Base-by-base conservation (phyloP, 2,888 invertebrate genomes). In the Kryphioiulus occultus region DNA sequence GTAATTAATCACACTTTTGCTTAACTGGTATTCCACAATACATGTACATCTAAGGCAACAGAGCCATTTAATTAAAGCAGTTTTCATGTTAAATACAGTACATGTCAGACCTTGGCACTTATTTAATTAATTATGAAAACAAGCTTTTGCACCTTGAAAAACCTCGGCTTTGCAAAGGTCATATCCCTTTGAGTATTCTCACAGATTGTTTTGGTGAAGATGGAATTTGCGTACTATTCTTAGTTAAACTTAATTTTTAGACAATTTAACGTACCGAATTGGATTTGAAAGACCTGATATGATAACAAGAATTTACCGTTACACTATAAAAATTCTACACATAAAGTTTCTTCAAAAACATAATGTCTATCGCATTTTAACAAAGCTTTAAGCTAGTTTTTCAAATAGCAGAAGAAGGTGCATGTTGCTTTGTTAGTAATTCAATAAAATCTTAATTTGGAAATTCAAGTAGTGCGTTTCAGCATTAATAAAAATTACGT, bases 401-500 rank as follows among this genome's bases (percentile, higher is more conserved):
- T 35, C 30, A 78, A 78, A 30, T 15, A 30, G 1, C 15, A 26
- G 10, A 30, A 78, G 1, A 30, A 30, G 15, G 30, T 12, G 78
- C 78, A 26, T 78, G 78, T 78, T 78, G 78, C 78, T 32, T 78
- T 17, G 78, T 78, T 30, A 78, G 30, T 78, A 32, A 78, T 78
- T 78, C 30, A 30, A 78, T 78, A 78, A 78, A 78, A 78, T 78
- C 78, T 32, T 78, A 17, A 78, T 78, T 78, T 32, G 78, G 30
- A 78, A 78, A 17, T 78, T 78, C 30, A 30, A 78, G 78, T 32
- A 78, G 78, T 32, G 78, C 78, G 15, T 78, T 30, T 68, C 68
- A 68, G 26, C 68, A 68, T 68, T 68, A 68, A 26, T 68, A 26
- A 26, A 26, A n/a, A 68, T 68, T 78, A 15, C 30, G 17, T 30